Evolutionary conservation across 2,113 vertebrate species (phyloP), one percentile per base, ranked within the genome.

Genomic region (Gymnogyps californianus): DNA sequence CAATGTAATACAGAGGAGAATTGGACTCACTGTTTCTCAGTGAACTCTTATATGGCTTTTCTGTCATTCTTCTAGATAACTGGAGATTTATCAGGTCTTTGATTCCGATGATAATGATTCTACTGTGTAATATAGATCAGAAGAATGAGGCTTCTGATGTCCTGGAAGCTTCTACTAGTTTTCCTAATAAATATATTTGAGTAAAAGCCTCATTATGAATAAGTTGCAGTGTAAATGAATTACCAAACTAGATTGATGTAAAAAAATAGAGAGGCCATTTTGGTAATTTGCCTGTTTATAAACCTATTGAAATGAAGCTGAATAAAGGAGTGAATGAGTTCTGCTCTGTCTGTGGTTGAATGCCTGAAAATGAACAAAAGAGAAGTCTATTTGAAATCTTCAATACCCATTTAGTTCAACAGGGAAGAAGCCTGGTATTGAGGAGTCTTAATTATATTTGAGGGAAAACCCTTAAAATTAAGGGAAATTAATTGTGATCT

Each of bases 161-260:
- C 67, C 29, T 81, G 46, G 67, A 95, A 91, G 90, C 66, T 76
- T 94, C 84, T 79, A 31, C 75, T 90, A 62, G 71, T 89, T 94
- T 94, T 94, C 46, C 47, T 95, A 84, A 95, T 86, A 89, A 96
- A 93, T 93, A 78, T 51, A 81, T 93, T 96, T 81, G 58, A 89
- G 69, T 46, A 69, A 93, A 89, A 90, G 18, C 20, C 64, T 65
- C 76, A 59, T 95, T 92, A 92, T 92, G 67, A 95, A 46, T 90
- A 90, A 67, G 34, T 46, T 92, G 57, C 65, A 66, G 58, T 22
- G 46, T 71, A 92, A 91, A 89, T 89, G 69, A 85, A 95, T 93
- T 88, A 70, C 54, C 71, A 88, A 92, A 78, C 75, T 83, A 67
- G 83, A 90, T 28, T 86, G 85, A 90, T 75, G 82, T 9, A 22